Evolutionary conservation across 1,140 invertebrate species (phyloP), one percentile per base, ranked within the genome.

Genomic region (Panagrolaimus sp.): DNA sequence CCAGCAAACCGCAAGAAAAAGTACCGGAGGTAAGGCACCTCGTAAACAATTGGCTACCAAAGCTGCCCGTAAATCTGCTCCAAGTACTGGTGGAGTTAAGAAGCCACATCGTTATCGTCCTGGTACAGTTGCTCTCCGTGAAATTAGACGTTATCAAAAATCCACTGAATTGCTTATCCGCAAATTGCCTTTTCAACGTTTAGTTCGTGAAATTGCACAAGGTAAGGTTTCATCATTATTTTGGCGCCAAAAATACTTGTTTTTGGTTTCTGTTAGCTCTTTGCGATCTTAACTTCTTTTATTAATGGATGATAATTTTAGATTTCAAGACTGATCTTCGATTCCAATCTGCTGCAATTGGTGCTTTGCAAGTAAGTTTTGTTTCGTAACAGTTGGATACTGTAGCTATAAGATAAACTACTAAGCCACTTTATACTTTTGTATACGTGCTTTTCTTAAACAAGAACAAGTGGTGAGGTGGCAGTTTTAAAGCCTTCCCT

Each of bases 11-110:
- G n/a, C n/a, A n/a, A n/a, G n/a, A n/a, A n/a, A n/a, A n/a, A n/a
- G n/a, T n/a, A n/a, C n/a, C n/a, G n/a, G n/a, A 74, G 89, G 89
- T 79, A 91, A 91, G 85, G 90, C 90, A 73, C 91, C 91, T 38
- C 87, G 91, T 51, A 92, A 92, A 84, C 91, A 92, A 77, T 84
- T 92, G 79, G 90, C 90, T 1, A 92, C 91, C 46, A 91, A 91
- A 84, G 90, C 91, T 11, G 85, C 85, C 23, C 80, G 83, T 42
- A 90, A 90, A 82, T 89, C 89, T 74, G 91, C 91, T 16, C 89
- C 89, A 2, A 87, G 88, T 38, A 90, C 89, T 69, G 89, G 89
- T 20, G 89, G 89, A 47, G 89, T 90, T 0, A 90, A 90, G 86
- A 90, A 90, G 78, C 89, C 89, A 42, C 89, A 90, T 87, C 84